phyloP scores from a whole-genome alignment of 2,888 invertebrate species.

The Melikaiella ostensackeni region DNA sequence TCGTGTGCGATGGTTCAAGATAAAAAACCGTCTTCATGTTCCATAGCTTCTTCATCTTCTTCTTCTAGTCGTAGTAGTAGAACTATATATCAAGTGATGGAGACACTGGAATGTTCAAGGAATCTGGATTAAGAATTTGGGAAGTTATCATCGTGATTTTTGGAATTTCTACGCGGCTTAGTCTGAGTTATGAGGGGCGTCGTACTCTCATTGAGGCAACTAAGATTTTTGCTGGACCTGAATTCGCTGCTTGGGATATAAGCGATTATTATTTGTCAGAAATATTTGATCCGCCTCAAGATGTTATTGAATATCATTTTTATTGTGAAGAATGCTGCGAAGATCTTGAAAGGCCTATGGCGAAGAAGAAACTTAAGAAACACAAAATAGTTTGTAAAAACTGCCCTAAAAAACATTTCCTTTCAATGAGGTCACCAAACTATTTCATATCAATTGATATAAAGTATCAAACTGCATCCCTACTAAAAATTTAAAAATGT shows the following conservation, averaged over 20 bases:
- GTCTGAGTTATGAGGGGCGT: not conserved
- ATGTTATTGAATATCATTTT: not conserved
- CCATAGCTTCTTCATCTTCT: too few species aligned
- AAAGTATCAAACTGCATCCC: not conserved
- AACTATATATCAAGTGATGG: too few species aligned
- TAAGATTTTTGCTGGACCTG: not conserved
- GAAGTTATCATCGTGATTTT: constrained; percentile 2
- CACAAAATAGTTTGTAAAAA: not conserved
- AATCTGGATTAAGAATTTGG: too few species aligned
- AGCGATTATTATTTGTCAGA: constrained; percentile 13
- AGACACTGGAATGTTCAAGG: too few species aligned
- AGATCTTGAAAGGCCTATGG: not conserved
- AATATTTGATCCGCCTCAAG: constrained; percentile 9
- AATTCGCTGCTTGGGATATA: not conserved
- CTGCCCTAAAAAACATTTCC: not conserved
- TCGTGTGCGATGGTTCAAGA: too few species aligned
- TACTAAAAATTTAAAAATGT: not conserved
- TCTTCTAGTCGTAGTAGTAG: too few species aligned
- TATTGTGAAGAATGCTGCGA: not conserved
- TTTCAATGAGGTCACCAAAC: constrained; percentile 4
- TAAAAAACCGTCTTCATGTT: too few species aligned
- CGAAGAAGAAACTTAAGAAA: not conserved
- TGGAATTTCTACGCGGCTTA: not conserved
- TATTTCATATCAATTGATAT: not conserved
- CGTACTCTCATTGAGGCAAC: not conserved